Evolutionary conservation across 1,140 invertebrate species (phyloP).

Genomic region (Battus philenor): DNA sequence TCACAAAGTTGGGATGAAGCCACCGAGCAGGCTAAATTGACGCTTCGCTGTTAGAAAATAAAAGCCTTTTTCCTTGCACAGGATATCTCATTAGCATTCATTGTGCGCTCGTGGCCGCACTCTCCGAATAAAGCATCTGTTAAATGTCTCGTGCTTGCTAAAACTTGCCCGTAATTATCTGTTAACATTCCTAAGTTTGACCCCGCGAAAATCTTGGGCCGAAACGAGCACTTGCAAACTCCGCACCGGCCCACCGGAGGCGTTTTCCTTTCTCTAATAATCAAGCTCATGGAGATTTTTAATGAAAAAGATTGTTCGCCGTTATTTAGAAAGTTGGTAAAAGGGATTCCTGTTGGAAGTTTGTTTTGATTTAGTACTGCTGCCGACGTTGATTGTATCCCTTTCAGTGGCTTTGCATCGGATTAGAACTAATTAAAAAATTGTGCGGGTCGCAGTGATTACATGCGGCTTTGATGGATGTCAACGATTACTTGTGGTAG

Average conservation of each 20-base stretch:
- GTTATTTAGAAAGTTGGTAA: slow-evolving; percentile 70
- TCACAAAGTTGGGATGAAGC: slow-evolving; percentile 36
- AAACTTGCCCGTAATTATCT: slow-evolving; percentile 74
- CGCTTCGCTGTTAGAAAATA: slow-evolving; percentile 31
- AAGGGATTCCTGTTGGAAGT: slow-evolving; percentile 62
- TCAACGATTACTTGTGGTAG: slow-evolving; percentile 6
- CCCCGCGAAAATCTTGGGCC: slow-evolving; percentile 61
- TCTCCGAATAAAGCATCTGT: slow-evolving; percentile 71
- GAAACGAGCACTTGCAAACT: slow-evolving; percentile 50
- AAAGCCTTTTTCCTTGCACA: slow-evolving; percentile 33
- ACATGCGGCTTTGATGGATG: slow-evolving; percentile 15
- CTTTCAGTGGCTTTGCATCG: slow-evolving; percentile 59
- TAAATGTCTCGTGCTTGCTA: slow-evolving; percentile 73
- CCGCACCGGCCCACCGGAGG: slow-evolving; percentile 48
- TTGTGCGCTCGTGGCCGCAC: slow-evolving; percentile 59
- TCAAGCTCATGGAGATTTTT: slow-evolving; percentile 70
- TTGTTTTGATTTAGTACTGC: slow-evolving; percentile 71
- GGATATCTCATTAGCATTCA: slow-evolving; percentile 66
- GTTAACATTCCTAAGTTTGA: slow-evolving; percentile 74
- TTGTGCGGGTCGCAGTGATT: slow-evolving; percentile 25
- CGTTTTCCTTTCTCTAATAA: slow-evolving; percentile 67
- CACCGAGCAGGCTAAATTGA: slow-evolving; percentile 28
- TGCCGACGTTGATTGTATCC: slow-evolving; percentile 55
- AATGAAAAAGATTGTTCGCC: slow-evolving; percentile 72
- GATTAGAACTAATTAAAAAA: slow-evolving; percentile 64